Percentiles rank a stretch among this genome's conserved stretches.
Evolutionary conservation across 2,113 vertebrate species (phyloP).

Genomic region (Phaetusa simplex): DNA sequence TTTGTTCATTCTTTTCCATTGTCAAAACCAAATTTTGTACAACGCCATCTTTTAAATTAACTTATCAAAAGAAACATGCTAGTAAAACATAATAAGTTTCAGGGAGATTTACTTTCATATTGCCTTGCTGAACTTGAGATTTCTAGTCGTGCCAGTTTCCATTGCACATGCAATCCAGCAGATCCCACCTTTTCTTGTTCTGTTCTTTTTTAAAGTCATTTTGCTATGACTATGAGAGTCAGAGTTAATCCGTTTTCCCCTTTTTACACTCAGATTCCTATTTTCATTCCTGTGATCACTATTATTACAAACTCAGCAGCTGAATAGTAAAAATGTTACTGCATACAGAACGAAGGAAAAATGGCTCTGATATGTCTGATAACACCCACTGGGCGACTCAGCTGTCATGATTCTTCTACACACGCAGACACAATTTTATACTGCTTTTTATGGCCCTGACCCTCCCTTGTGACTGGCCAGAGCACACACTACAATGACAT

Average conservation of each 20-base stretch:
- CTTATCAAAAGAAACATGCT: neutral
- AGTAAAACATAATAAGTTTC: neutral
- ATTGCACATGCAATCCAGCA: neutral
- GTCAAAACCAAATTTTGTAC: neutral
- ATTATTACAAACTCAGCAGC: neutral
- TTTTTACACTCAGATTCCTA: neutral
- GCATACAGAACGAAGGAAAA: neutral
- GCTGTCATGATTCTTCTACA: neutral
- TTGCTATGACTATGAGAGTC: neutral
- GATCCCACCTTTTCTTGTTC: neutral
- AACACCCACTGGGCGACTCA: neutral
- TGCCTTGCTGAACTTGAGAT: neutral
- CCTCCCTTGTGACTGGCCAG: neutral
- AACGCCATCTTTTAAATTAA: neutral
- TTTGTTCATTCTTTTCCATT: neutral
- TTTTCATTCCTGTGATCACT: neutral
- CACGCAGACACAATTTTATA: neutral
- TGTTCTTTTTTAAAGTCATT: neutral
- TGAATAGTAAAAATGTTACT: neutral
- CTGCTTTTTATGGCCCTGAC: neutral
- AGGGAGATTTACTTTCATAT: neutral
- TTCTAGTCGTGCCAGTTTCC: neutral
- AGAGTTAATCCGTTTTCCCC: neutral
- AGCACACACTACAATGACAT: neutral
- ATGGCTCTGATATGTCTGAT: neutral